A percentile compares a stretch with the other conserved stretches of the same genome.
phyloP scores from a whole-genome alignment of 2,797 vertebrate species.

The Antennarius maculatus region DNA sequence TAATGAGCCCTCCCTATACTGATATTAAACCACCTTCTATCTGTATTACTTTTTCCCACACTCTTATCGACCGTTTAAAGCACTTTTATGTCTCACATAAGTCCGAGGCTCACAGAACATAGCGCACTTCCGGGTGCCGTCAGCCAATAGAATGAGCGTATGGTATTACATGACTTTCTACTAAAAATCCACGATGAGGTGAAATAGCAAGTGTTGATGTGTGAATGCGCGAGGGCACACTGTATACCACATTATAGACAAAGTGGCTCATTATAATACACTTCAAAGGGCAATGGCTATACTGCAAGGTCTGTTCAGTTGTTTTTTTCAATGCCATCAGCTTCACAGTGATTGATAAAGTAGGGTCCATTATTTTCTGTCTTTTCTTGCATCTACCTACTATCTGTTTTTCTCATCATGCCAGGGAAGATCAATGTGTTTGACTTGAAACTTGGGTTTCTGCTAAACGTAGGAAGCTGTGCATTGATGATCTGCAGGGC shows the following conservation, averaged over 20 bases:
- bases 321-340: slow-evolving; percentile 6
- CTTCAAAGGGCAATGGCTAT: slow-evolving; percentile 3
- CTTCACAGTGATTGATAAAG: slow-evolving; percentile 9
- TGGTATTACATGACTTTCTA: no score
- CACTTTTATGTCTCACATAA: no score
- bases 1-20: neutral
- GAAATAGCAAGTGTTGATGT: no score
- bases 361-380: slow-evolving; percentile 26
- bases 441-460: slow-evolving; percentile 49
- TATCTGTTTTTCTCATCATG: slow-evolving; percentile 44
- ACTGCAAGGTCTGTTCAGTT: neutral
- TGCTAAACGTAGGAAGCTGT: slow-evolving; percentile 49
- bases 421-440: slow-evolving; percentile 52
- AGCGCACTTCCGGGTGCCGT: no score
- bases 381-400: slow-evolving; percentile 36
- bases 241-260: slow-evolving; percentile 6
- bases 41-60: no score
- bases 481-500: slow-evolving; percentile 62
- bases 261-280: slow-evolving; percentile 2
- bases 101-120: no score
- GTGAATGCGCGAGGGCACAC: no score
- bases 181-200: no score
- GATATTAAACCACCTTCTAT: no score
- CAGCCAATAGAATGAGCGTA: no score
- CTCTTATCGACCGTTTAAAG: no score